Conservation (phyloP, 2,113 vertebrate species). For the Hystrix brachyura region DNA sequence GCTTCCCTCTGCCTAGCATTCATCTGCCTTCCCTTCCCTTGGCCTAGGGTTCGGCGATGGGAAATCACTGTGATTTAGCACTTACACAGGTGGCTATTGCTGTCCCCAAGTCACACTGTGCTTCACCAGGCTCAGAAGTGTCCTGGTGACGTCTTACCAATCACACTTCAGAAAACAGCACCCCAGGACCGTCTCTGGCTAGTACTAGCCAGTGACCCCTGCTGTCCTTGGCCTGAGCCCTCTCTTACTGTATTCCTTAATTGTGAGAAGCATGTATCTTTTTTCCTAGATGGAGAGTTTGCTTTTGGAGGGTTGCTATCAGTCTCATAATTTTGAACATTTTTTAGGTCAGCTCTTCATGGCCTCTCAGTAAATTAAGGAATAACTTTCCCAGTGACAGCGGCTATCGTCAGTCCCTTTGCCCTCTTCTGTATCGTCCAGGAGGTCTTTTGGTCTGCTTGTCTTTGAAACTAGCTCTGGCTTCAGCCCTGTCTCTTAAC, state of each 20-base stretch:
- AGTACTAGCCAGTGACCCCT: not conserved
- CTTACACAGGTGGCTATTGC: not conserved
- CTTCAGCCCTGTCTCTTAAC: not conserved
- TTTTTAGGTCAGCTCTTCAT: not conserved
- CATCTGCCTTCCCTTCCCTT: not conserved
- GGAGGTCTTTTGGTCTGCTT: not conserved
- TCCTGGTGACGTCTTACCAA: not conserved
- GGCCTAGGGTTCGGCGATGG: not conserved
- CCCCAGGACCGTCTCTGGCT: not conserved
- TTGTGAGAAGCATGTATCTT: not conserved
- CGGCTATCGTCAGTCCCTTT: not conserved
- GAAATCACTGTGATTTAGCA: conserved; percentile 46
- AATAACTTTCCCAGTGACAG: not conserved
- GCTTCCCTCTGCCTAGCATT: not conserved
- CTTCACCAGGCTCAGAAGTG: not conserved
- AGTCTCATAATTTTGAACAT: not conserved
- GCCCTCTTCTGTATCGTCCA: not conserved
- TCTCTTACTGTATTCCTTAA: not conserved
- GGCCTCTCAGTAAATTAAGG: not conserved
- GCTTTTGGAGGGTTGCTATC: not conserved
- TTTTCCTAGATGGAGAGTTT: not conserved
- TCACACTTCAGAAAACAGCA: not conserved
- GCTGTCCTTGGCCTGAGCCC: not conserved
- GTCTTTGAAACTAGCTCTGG: not conserved
- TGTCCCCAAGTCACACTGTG: not conserved